Base-by-base conservation (phyloP, 2,113 vertebrate genomes). In the Burhinus bistriatus region DNA sequence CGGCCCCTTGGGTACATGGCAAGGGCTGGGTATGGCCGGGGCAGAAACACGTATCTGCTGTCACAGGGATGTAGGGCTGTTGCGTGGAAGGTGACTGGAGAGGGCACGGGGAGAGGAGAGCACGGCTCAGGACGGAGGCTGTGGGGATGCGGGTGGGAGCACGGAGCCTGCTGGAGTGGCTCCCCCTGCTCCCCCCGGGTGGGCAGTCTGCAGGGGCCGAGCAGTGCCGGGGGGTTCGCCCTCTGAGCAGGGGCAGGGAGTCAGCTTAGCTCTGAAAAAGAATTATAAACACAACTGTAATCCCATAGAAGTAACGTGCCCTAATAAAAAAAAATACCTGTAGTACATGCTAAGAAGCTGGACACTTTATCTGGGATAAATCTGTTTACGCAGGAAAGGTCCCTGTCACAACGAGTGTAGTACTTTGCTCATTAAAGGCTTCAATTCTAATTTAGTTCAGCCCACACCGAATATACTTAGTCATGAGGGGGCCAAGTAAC, bases 391-490 rank as follows among this genome's bases (percentile, higher is more conserved):
- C 26, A 38, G 82, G 64, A 64, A 71, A 64, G 18, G 52, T 52
- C 57, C 66, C 58, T 32, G 57, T 75, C 79, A n/a, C 73, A 5
- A 32, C 3, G 2, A 73, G 45, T 1, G 3, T 1, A 14, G 82
- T 5, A 13, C 52, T 62, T 38, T 29, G 51, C 81, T 65, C 83
- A 52, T 75, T 94, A 95, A 65, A 78, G 30, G 12, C 77, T 87
- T 81, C 87, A n/a, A 14, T 87, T 66, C 92, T 49, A 61, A 87
- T 91, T 78, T 70, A 62, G 80, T 51, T 84, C 54, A 70, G 75
- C 57, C 70, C 4, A 9, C 27, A 29, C 58, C 3, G 52, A 91
- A 82, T 62, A 15, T 5, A 14, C 72, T 55, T 47, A 36, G 54
- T 89, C 81, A 62, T 11, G 52, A 94, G 75, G 59, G 71, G 73